Conservation (phyloP, 2,888 invertebrate genomes). For the Lordiphosa fenestrarum region DNA sequence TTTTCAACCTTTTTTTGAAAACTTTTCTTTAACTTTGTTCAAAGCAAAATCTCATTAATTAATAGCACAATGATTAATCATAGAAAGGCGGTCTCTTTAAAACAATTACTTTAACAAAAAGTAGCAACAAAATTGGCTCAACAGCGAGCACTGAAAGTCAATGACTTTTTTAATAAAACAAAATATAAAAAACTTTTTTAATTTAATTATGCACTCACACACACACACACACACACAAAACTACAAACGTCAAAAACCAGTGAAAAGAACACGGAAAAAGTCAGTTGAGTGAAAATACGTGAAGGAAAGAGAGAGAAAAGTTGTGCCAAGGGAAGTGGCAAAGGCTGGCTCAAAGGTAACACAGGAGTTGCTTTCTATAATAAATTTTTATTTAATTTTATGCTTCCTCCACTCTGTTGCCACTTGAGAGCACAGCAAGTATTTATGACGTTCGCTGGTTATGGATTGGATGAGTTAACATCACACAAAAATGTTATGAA, state of each 20-base stretch:
- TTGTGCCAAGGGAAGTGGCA: constrained; percentile 17
- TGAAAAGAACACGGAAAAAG: constrained; percentile 56
- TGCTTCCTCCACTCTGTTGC: constrained; percentile 41
- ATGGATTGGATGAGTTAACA: constrained; percentile 48
- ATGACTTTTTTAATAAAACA: constrained; percentile 26
- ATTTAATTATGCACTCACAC: constrained; percentile 56
- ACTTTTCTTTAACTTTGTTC: neutral
- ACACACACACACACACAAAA: constrained; percentile 24
- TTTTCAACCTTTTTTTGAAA: neutral
- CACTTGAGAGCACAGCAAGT: constrained; percentile 71
- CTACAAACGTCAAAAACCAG: constrained; percentile 46
- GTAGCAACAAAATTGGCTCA: neutral
- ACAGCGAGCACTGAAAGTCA: constrained; percentile 21
- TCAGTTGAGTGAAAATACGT: constrained; percentile 38
- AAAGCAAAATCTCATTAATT: constrained; percentile 2
- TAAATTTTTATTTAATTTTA: constrained; percentile 25
- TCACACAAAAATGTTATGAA: constrained; percentile 58
- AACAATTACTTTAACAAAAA: constrained; percentile 7
- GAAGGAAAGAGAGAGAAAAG: constrained; percentile 6
- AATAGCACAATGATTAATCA: constrained; percentile 7
- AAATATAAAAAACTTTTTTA: constrained; percentile 42
- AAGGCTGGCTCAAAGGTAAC: constrained; percentile 52
- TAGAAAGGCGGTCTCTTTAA: constrained; percentile 6
- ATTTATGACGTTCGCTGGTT: constrained; percentile 59
- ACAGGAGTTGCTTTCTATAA: constrained; percentile 58